A percentile compares a stretch with the other conserved stretches of the same genome.
phyloP scores from a whole-genome alignment of 2,113 vertebrate species.

The Apaloderma vittatum region DNA sequence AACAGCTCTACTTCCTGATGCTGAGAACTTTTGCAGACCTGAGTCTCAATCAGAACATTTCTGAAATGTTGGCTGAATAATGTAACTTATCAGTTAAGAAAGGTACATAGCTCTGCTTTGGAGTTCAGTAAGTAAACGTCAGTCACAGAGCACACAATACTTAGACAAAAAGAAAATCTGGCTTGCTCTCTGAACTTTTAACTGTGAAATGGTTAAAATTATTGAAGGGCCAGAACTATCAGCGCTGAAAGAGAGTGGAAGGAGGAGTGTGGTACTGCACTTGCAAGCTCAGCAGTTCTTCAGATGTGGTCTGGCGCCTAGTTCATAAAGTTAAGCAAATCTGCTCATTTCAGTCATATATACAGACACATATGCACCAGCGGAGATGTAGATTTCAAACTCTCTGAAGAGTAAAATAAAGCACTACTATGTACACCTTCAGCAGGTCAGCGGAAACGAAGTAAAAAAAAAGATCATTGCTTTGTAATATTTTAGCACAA shows the following conservation, averaged over 20 bases:
- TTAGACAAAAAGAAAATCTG: background rate
- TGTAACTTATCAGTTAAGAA: background rate
- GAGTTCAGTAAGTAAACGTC: background rate
- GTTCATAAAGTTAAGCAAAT: conserved; percentile 88
- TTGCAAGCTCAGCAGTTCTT: conserved; percentile 86
- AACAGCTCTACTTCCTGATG: background rate
- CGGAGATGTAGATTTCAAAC: conserved; percentile 6
- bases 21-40: background rate
- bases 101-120: background rate
- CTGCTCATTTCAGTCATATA: conserved; percentile 76
- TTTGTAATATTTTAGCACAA: background rate
- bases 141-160: background rate
- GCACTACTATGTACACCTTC: background rate
- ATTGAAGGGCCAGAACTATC: conserved; percentile 16
- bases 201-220: conserved; percentile 51
- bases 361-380: conserved; percentile 33
- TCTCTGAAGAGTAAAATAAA: conserved; percentile 27
- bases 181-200: background rate
- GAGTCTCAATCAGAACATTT: background rate
- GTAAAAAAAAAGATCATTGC: background rate
- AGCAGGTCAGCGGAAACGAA: background rate
- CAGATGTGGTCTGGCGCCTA: conserved; percentile 92
- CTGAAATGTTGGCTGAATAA: background rate
- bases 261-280: conserved; percentile 57
- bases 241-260: conserved; percentile 38